Base-by-base conservation (phyloP, 2,113 vertebrate species). In the Paramormyrops kingsleyae region DNA sequence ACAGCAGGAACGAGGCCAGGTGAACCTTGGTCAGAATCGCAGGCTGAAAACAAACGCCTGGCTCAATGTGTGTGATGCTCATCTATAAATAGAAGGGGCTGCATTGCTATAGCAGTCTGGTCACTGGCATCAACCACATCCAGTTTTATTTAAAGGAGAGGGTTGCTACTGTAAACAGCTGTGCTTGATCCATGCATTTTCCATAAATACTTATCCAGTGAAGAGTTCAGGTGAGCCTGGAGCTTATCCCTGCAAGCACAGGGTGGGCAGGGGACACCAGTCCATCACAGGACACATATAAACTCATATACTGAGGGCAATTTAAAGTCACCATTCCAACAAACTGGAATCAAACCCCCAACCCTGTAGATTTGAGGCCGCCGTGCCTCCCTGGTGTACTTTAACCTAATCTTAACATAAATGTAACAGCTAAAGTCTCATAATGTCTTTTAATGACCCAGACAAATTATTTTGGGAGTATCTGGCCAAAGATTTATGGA, bases 391-490 rank as follows among this genome's bases (percentile, higher is more conserved):
- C 74, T 39, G 74, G 17, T 42, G 74, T 80, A 19, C 5, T 39
- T 74, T 74, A 31, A 77, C 12, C 6, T 80, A 80, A 80, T 80
- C 15, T 12, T 80, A 80, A 19, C 27, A 35, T 77, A 39, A 80
- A 6, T 7, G 31, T 42, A 80, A 74, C 12, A 10, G 70, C 31
- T 35, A 8, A 31, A 42, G 35, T 80, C 35, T 80, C 31, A 24
- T 74, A 50, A 88, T 77, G 44, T 74, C n/a, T 50, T 92, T 94
- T 95, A 96, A 95, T 96, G 93, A 95, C 93, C 91, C 94, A 93
- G 94, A 92, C 90, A 91, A 88, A 94, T 94, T 96, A 96, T 95
- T 96, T 92, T 93, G 90, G 91, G 93, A 93, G 91, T 90, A 93
- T 94, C 94, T 92, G 93, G 92, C 91, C 92, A 92, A 91, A 92